Evolutionary conservation across 2,113 vertebrate genomes (phyloP).

Genomic region (Catagonus wagneri): DNA sequence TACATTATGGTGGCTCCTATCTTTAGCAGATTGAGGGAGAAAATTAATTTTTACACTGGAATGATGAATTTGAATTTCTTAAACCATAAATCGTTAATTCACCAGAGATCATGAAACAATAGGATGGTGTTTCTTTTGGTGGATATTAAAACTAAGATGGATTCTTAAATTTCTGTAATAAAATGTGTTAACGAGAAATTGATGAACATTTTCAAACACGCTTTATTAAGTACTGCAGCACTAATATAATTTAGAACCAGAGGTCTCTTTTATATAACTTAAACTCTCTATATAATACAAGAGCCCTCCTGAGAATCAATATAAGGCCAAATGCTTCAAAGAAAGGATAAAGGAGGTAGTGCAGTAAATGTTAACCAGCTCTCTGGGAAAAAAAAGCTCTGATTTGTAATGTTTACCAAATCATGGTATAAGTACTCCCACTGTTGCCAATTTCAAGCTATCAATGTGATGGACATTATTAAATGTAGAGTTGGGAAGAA

Average conservation of each 20-base stretch:
- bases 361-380: neutral
- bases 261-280: neutral
- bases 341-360: neutral
- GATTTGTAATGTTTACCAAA: neutral
- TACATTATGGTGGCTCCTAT: neutral
- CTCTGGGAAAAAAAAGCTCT: neutral
- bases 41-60: slow-evolving; percentile 8
- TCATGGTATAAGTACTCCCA: neutral
- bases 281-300: neutral
- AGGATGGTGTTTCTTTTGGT: neutral
- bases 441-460: neutral
- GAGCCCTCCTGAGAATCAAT: neutral
- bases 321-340: neutral
- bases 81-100: neutral
- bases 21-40: neutral
- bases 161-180: slow-evolving; percentile 44
- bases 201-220: neutral
- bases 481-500: neutral
- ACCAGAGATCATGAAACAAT: neutral
- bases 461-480: neutral
- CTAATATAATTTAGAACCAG: slow-evolving; percentile 42
- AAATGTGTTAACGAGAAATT: slow-evolving; percentile 1
- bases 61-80: slow-evolving; percentile 26
- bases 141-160: slow-evolving; percentile 22
- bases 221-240: neutral